phyloP scores from a whole-genome alignment of 2,797 vertebrate species.

The Microtus agrestis region DNA sequence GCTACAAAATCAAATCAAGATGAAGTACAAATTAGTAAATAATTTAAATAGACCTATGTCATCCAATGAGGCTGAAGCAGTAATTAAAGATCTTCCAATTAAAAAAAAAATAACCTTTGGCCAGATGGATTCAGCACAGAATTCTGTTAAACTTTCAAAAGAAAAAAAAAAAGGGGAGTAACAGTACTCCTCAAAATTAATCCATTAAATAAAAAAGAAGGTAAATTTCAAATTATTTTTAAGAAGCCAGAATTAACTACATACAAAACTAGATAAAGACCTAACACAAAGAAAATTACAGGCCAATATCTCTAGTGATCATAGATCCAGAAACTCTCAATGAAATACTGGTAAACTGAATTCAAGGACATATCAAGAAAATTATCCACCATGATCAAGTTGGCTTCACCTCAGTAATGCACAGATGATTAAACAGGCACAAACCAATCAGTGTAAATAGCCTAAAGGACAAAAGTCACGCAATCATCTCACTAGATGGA shows the following conservation, averaged over 20 bases:
- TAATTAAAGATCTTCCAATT: background rate
- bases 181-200: background rate
- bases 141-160: background rate
- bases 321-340: background rate
- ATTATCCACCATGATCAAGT: background rate
- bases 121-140: background rate
- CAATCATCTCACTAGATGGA: background rate
- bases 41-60: background rate
- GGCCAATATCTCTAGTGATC: background rate
- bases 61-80: background rate
- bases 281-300: background rate
- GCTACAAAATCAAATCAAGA: background rate
- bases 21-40: background rate
- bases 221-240: background rate
- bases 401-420: background rate
- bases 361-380: background rate
- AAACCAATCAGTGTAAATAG: background rate
- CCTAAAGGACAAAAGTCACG: background rate
- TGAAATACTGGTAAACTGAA: background rate
- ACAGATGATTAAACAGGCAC: background rate
- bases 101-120: no score
- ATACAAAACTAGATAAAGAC: background rate
- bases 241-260: background rate
- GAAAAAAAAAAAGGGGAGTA: background rate
- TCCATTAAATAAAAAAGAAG: background rate